A percentile compares a stretch with the other conserved stretches of the same genome.
Evolutionary conservation across 2,113 vertebrate species (phyloP).

Genomic region (Petroica traversi): DNA sequence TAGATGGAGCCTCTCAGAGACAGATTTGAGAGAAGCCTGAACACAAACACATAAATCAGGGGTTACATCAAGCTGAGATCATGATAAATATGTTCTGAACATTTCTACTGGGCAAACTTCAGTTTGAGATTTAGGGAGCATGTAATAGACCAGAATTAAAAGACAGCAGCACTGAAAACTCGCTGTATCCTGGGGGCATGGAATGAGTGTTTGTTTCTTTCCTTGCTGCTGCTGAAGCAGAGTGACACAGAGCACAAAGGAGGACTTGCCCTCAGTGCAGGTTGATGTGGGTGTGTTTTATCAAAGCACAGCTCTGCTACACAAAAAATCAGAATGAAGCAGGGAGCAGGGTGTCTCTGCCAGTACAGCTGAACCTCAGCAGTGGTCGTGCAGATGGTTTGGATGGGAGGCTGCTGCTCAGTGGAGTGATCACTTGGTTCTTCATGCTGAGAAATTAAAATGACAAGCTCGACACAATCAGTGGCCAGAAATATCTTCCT

Average conservation of each 20-base stretch:
- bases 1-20: conserved; percentile 52
- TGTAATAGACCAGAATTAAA: conserved; percentile 60
- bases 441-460: not conserved
- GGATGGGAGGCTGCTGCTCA: not conserved
- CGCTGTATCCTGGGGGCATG: not conserved
- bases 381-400: fast-evolving
- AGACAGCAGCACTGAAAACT: conserved; percentile 39
- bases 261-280: not conserved
- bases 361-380: not conserved
- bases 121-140: conserved; percentile 12
- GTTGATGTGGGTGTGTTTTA: not conserved
- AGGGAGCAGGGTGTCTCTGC: not conserved
- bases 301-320: not conserved
- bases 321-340: not conserved
- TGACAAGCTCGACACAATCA: not conserved
- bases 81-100: conserved; percentile 66
- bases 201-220: not conserved
- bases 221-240: not conserved
- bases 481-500: not conserved
- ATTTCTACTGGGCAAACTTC: conserved; percentile 52
- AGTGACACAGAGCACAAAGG: not conserved
- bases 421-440: not conserved
- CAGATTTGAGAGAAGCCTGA: conserved; percentile 48
- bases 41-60: conserved; percentile 66
- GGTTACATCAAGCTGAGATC: conserved; percentile 53